Conservation (phyloP, 2,888 invertebrate genomes). For the Timema podura region DNA sequence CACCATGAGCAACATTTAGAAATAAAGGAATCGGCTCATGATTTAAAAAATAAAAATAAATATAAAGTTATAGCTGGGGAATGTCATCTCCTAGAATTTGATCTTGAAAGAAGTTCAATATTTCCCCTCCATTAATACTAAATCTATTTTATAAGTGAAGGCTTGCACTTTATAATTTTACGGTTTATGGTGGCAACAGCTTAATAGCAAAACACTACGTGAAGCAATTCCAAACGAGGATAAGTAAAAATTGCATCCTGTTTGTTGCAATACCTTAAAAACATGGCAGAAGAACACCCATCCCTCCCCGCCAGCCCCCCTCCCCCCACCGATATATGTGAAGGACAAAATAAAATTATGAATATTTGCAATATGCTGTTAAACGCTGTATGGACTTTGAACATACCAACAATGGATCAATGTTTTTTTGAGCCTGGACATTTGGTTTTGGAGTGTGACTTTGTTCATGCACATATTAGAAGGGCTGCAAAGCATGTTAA, state of each 20-base stretch:
- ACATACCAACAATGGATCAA: slow-evolving; percentile 7
- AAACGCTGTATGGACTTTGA: neutral
- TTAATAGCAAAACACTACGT: neutral
- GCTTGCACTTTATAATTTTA: too few species aligned
- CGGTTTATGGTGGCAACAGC: too few species aligned
- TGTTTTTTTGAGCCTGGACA: neutral
- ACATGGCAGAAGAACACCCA: neutral
- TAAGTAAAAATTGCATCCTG: neutral
- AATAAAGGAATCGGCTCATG: too few species aligned
- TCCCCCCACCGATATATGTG: neutral
- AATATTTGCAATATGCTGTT: slow-evolving; percentile 1
- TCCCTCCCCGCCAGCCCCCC: too few species aligned
- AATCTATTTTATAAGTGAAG: too few species aligned
- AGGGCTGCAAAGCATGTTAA: neutral
- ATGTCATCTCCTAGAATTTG: too few species aligned
- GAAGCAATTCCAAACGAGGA: neutral
- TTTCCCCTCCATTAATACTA: too few species aligned
- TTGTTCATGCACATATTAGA: neutral
- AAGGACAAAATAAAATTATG: slow-evolving; percentile 10
- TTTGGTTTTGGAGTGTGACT: neutral
- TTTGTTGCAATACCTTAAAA: neutral
- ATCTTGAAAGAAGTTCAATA: too few species aligned
- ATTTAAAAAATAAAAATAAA: too few species aligned
- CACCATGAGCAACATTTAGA: too few species aligned
- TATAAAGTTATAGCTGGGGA: too few species aligned